These are phyloP conservation scores for Bradynema listronoti DNA, from an alignment of 1,140 invertebrate species.

Conservation along the genomic window DNA sequence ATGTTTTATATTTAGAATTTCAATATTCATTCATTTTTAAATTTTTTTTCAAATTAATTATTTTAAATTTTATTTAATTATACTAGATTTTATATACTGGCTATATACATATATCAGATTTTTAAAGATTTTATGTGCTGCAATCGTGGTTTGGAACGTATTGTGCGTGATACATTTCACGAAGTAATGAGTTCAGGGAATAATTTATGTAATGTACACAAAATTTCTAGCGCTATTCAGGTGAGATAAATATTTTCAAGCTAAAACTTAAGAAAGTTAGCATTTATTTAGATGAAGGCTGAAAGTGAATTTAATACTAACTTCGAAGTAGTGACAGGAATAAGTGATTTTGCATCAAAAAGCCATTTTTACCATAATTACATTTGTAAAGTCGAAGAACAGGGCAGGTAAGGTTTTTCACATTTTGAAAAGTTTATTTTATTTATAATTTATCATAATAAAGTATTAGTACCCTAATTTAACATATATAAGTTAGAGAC, in stretches of 20 bases:
- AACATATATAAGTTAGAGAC: too few species aligned
- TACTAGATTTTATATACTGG: too few species aligned
- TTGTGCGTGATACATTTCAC: slow-evolving; percentile 27
- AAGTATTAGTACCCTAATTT: background rate
- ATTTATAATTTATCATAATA: background rate
- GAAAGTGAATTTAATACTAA: slow-evolving; percentile 42
- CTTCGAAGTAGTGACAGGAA: slow-evolving; percentile 36
- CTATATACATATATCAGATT: background rate
- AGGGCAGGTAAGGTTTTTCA: slow-evolving; percentile 23
- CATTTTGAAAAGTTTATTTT: background rate
- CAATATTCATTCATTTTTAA: too few species aligned
- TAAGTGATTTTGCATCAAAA: slow-evolving; percentile 37
- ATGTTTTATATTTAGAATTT: too few species aligned
- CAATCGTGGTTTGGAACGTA: slow-evolving; percentile 31
- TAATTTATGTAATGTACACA: slow-evolving; percentile 33
- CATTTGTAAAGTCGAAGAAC: slow-evolving; percentile 40
- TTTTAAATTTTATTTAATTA: too few species aligned
- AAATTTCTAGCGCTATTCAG: slow-evolving; percentile 32
- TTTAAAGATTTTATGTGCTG: slow-evolving; percentile 45
- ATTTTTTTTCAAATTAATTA: too few species aligned
- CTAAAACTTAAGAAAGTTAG: background rate
- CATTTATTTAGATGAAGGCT: slow-evolving; percentile 7
- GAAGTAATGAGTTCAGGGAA: background rate
- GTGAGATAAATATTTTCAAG: slow-evolving; percentile 3
- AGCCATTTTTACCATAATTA: slow-evolving; percentile 35